Conservation (phyloP, 2,888 invertebrate genomes). For the Agrotis clavis region DNA sequence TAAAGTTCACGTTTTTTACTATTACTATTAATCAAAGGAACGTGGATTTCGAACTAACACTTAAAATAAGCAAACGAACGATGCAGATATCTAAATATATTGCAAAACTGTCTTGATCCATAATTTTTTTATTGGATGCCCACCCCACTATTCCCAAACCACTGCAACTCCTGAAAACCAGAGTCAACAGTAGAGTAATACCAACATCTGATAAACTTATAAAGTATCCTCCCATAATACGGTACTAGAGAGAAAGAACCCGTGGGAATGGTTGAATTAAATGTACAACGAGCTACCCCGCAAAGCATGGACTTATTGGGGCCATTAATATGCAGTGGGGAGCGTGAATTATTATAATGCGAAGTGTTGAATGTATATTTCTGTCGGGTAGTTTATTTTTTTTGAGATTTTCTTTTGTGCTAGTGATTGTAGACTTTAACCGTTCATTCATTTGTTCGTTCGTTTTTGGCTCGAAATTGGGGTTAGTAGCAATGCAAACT, state of each 20-base stretch:
- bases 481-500: no score
- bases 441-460: background rate
- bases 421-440: background rate
- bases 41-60: no score
- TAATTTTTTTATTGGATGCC: no score
- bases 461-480: no score
- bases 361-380: conserved; percentile 39
- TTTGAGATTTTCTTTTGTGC: background rate
- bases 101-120: no score
- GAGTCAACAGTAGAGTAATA: no score
- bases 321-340: conserved; percentile 67
- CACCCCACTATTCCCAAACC: no score
- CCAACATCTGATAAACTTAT: conserved; percentile 46
- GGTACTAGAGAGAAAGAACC: conserved; percentile 70
- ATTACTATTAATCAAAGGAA: no score
- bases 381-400: conserved; percentile 4
- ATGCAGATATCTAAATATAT: no score
- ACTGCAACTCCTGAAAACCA: no score
- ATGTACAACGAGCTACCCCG: conserved; percentile 72
- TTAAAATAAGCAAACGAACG: no score
- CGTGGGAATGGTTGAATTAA: conserved; percentile 77
- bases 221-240: conserved; percentile 66
- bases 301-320: conserved; percentile 73
- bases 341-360: conserved; percentile 44
- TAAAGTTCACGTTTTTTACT: no score